Base-by-base conservation (phyloP, 92 coral and sea anemone genomes). In the Porites divaricata region DNA sequence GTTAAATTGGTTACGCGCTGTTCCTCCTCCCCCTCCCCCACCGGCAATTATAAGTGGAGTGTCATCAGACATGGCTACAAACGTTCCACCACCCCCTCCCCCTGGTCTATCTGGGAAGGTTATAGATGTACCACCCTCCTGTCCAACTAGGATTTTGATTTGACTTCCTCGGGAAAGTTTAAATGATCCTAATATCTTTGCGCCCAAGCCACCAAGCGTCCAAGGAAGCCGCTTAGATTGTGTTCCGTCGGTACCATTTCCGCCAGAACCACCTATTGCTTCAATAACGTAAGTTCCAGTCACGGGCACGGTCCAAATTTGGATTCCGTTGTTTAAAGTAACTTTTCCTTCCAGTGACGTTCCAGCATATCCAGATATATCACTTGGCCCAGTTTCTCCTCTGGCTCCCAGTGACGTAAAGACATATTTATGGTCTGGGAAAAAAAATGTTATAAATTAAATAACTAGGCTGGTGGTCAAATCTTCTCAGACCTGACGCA, bases 81-180 rank as follows among this genome's bases (percentile, higher is more conserved):
- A 94, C 4, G 85, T 86, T 12, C 98, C 98, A 9, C 98, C 98
- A 41, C 98, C 98, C 52, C 98, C 98, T 45, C 98, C 98, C 79
- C 98, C 98, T 2, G 93, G 88, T 19, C 56, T 19, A 7, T 90
- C 86, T 15, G 20, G 15, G 69, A 82, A 62, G 1, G 2, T 19
- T 10, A 17, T 26, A 35, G 70, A 14, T 26, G 70, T 22, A 21
- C 20, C 69, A 14, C 96, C 98, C 73, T 85, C 61, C 51, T 96
- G 98, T 1, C 98, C 98, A 6, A 96, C 93, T 17, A 96, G 78
- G 53, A 96, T 88, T 83, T 91, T 89, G 20, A 96, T 67, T 59
- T 67, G 35, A 0, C 74, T 63, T 14, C 90, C 89, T 21, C 66
- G 50, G 0, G 7, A 19, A 23, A 96, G 87, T 7, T 17, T 15